Evolutionary conservation across 2,113 vertebrate species (phyloP).

Genomic region (Mirounga angustirostris): DNA sequence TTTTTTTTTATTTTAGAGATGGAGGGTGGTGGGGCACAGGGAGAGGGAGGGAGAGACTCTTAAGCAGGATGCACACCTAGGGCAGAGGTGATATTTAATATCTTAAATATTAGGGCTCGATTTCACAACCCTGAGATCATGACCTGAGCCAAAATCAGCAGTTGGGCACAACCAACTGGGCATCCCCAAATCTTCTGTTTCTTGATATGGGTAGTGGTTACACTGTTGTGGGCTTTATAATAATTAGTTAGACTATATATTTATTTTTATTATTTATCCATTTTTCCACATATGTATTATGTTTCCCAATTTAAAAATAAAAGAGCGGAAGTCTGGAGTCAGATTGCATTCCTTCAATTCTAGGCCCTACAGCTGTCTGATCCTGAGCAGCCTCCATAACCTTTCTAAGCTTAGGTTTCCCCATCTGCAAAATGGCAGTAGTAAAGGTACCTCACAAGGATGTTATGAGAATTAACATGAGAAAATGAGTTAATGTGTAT

Average conservation of each 20-base stretch:
- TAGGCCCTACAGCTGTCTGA: background rate
- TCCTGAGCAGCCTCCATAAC: background rate
- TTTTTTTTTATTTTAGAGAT: background rate
- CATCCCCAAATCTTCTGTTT: background rate
- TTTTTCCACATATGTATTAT: background rate
- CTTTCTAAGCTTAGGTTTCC: background rate
- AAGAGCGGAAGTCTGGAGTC: background rate
- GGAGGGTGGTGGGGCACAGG: background rate
- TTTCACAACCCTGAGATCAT: background rate
- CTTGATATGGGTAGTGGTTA: background rate
- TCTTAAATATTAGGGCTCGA: background rate
- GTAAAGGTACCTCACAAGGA: background rate
- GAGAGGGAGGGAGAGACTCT: background rate
- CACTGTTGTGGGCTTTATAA: background rate
- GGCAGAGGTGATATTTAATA: background rate
- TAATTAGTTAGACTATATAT: background rate
- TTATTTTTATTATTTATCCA: constrained; percentile 3
- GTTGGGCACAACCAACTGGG: background rate
- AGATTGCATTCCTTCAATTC: background rate
- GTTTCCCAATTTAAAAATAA: constrained; percentile 22
- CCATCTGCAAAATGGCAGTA: background rate
- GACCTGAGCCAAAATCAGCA: background rate
- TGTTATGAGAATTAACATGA: background rate
- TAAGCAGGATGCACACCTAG: background rate
- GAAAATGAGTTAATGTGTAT: background rate